A percentile compares a stretch with the other conserved stretches of the same genome.
These are phyloP conservation scores for Panthera leo DNA, from an alignment of 2,113 vertebrate species.

Conservation along the genomic window DNA sequence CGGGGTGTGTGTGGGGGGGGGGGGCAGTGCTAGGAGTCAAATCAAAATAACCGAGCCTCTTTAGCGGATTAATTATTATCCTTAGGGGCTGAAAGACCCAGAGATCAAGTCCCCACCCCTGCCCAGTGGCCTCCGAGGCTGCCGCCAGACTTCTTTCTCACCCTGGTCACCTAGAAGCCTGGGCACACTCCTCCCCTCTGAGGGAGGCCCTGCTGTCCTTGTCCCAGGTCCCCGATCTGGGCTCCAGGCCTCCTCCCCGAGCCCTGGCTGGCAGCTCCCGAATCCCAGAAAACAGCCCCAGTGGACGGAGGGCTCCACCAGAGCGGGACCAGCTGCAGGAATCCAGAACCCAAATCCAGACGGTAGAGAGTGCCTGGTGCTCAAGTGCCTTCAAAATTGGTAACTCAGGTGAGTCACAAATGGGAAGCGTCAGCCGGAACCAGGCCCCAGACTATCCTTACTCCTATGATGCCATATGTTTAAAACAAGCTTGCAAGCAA, in stretches of 20 bases:
- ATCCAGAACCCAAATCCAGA: not conserved
- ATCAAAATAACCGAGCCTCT: conserved; percentile 85
- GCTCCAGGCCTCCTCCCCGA: not conserved
- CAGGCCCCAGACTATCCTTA: not conserved
- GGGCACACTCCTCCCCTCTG: rapidly evolving
- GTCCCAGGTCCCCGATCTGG: too few relatives aligned
- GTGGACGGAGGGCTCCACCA: not conserved
- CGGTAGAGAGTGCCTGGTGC: not conserved
- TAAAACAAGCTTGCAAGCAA: conserved; percentile 3
- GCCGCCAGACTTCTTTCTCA: not conserved
- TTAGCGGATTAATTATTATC: conserved; percentile 87
- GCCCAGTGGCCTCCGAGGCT: conserved; percentile 64
- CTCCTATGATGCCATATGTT: not conserved
- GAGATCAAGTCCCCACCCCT: conserved; percentile 61
- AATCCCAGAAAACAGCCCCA: not conserved
- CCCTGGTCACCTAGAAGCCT: conserved; percentile 36
- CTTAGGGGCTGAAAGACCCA: conserved; percentile 83
- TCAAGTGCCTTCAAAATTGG: not conserved
- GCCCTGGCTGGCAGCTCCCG: not conserved
- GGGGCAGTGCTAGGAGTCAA: not conserved
- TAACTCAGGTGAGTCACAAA: not conserved
- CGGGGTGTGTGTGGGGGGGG: not conserved
- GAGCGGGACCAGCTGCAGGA: rapidly evolving
- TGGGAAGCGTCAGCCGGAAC: not conserved
- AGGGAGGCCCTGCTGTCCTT: not conserved